Base-by-base conservation (phyloP, 1,140 invertebrate species). In the Temnothorax nylanderi region DNA sequence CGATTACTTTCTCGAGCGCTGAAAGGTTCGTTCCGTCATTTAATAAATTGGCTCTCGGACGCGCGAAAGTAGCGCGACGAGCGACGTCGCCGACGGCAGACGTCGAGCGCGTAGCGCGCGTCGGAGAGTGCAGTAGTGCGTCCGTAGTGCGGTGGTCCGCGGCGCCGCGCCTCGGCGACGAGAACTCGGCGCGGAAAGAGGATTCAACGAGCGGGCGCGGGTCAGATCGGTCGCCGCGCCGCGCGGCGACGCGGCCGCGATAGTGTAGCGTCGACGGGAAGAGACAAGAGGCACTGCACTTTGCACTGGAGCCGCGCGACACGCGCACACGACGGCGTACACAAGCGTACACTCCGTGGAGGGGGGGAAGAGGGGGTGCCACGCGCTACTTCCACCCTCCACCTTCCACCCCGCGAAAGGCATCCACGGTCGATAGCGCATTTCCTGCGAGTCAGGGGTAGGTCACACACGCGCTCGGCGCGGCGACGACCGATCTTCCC, bases 281-380 rank as follows among this genome's bases (percentile, higher is more conserved):
- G 84, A 87, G 37, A 26, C 37, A 0, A 6, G 3, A 1, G 85
- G 75, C 90, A 91, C 87, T 92, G 91, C 89, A 92, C 91, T 92
- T 92, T 92, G 88, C 92, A 92, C 90, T 81, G 81, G 77, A 75
- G 56, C 80, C 75, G 34, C 71, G 75, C 51, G 75, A 81, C n/a
- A 34, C 18, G 7, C 34, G 7, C 21, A 3, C 2, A 88, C 34
- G n/a, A 10, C 56, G 76, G 56, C 58, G 85, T 58, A 85, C 60
- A 86, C 65, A 60, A 77, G 78, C 26, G 26, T 26, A 26, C 81
- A 60, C 76, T 65, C 34, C 2, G 11, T 0, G 18, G 13, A 18
- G 49, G 44, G 32, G 5, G 34, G n/a, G 6, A 18, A 16, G 2
- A 51, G 2, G 13, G 72, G 34, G 3, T 41, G 34, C 26, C 51